Evolutionary conservation across 2,797 vertebrate species (phyloP), one percentile per base, ranked within the genome.

Genomic region (Thripadectes ignobilis): DNA sequence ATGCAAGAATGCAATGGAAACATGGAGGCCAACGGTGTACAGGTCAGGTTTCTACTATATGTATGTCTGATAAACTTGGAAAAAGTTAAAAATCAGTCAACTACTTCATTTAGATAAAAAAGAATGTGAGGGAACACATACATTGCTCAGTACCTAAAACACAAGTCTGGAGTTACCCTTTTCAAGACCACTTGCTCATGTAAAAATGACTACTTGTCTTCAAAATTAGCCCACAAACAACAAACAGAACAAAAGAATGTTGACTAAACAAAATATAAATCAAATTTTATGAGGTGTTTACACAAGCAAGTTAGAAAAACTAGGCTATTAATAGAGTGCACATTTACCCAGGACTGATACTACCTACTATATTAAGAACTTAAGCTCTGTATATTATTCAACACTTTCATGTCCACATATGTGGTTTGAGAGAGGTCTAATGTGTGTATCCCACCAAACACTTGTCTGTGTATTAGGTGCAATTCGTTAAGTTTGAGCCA

Each of bases 321-420:
- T 29, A 74, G 30, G 49, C 90, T 95, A 94, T 96, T 92, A 96
- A 91, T 83, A 93, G 89, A 84, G 7, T 21, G 17, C 76, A 86
- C 55, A 63, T 63, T 86, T 95, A 83, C 19, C 32, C 73, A 92
- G 54, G 45, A 58, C 51, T 84, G 75, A 91, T 80, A 95, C 39
- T 81, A 66, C 54, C 39, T 83, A 78, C 89, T 89, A 89, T 86
- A 96, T 92, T 72, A 95, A 92, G 83, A 94, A 93, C 85, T 59
- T 57, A 46, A 63, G 65, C 62, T 76, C 41, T 68, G n/a, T 32
- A 8, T 45, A 85, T 79, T 93, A 95, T 74, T 87, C 29, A 76
- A 12, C 77, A 77, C 36, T 87, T 38, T 39, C 8, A 78, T 90
- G 43, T 57, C 43, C 3, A 13, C 3, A 2, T 30, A 41, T 16